Percentiles rank a stretch among this genome's conserved stretches.
These are phyloP conservation scores for Gerris buenoi DNA, from an alignment of 1,140 invertebrate species.

Conservation along the genomic window DNA sequence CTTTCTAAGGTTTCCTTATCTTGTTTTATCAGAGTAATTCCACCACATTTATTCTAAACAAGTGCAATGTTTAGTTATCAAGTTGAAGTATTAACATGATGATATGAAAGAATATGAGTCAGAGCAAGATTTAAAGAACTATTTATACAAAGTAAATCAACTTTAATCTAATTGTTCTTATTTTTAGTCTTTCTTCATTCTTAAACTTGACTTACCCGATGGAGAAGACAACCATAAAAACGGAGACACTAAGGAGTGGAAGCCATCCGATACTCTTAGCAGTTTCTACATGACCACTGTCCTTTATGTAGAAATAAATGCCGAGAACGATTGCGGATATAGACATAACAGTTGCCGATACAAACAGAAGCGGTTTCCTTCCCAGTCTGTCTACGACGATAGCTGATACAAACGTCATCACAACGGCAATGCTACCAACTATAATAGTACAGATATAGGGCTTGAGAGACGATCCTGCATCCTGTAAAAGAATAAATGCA, in stretches of 20 bases:
- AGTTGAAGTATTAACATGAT: too few species aligned
- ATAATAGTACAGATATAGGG: constrained; percentile 47
- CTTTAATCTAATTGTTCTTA: too few species aligned
- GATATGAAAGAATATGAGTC: too few species aligned
- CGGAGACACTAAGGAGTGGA: constrained; percentile 49
- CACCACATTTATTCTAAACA: too few species aligned
- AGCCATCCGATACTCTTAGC: constrained; percentile 31
- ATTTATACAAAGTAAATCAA: too few species aligned
- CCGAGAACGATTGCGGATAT: constrained; percentile 43
- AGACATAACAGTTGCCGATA: constrained; percentile 45
- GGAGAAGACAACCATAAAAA: constrained; percentile 63
- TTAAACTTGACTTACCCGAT: constrained; percentile 35
- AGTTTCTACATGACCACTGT: constrained; percentile 22
- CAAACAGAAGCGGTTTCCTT: constrained; percentile 48
- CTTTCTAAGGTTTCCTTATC: too few species aligned
- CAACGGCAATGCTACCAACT: constrained; percentile 60
- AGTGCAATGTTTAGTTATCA: too few species aligned
- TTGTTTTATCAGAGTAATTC: too few species aligned
- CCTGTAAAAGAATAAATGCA: too few species aligned
- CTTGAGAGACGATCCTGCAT: constrained; percentile 40
- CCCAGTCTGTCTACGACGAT: constrained; percentile 54
- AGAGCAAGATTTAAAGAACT: too few species aligned
- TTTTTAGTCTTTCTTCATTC: too few species aligned
- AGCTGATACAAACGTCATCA: constrained; percentile 49
- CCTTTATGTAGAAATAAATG: constrained; percentile 44